Conservation (phyloP, 2,888 invertebrate genomes). For the Terebella lapidaria region DNA sequence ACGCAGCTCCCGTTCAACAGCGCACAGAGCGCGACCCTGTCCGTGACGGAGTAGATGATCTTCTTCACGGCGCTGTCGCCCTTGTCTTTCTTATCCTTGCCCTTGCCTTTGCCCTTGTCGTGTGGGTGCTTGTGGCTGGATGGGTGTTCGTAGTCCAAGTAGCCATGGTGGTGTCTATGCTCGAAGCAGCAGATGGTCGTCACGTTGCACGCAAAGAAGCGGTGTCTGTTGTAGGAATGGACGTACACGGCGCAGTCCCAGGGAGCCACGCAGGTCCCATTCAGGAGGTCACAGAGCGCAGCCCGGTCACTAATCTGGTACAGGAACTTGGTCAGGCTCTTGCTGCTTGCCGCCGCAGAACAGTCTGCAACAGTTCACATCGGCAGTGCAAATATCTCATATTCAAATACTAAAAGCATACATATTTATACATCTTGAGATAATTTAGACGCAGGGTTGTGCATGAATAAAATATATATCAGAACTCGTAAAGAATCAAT, state of each 20-base stretch:
- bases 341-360: too few species aligned
- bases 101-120: background rate
- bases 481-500: too few species aligned
- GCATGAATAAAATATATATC: too few species aligned
- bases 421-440: too few species aligned
- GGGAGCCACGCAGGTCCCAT: background rate
- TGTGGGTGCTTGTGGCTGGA: background rate
- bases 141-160: background rate
- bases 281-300: background rate
- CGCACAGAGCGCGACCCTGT: background rate
- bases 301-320: background rate
- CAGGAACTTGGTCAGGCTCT: background rate
- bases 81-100: background rate
- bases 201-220: background rate
- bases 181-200: background rate
- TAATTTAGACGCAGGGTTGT: too few species aligned
- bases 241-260: background rate
- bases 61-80: background rate
- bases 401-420: too few species aligned
- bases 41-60: background rate
- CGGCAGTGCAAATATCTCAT: too few species aligned
- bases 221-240: background rate
- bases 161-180: background rate
- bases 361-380: too few species aligned
- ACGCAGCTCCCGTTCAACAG: background rate